Percentiles rank a stretch among this genome's conserved stretches.
Conservation (phyloP, 2,797 vertebrate genomes). For the Epinephelus coioides region DNA sequence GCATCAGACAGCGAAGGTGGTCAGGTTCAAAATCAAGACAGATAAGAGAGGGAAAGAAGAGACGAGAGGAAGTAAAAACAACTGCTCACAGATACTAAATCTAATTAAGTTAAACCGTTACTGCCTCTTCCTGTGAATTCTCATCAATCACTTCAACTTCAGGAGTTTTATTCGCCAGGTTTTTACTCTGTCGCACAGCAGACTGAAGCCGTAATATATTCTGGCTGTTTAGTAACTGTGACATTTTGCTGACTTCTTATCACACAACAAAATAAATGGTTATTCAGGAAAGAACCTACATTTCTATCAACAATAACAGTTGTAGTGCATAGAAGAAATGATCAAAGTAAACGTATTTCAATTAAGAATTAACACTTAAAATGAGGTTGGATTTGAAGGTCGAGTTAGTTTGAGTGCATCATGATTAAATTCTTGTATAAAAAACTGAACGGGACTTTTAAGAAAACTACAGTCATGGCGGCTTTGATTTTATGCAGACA, state of each 20-base stretch:
- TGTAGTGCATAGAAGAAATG: too few relatives aligned
- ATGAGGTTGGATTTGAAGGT: too few relatives aligned
- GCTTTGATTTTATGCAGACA: background rate
- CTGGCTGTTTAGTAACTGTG: background rate
- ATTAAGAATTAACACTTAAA: too few relatives aligned
- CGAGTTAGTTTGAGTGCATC: background rate
- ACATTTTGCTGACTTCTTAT: background rate
- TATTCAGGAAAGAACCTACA: background rate
- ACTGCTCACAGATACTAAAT: background rate
- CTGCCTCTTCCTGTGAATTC: background rate
- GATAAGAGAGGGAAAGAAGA: constrained; percentile 8
- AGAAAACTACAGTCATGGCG: background rate
- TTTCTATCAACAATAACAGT: background rate
- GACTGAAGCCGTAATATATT: background rate
- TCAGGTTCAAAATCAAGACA: constrained; percentile 32
- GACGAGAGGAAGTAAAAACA: constrained; percentile 38
- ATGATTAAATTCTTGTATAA: background rate
- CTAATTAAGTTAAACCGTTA: background rate
- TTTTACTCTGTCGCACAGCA: background rate
- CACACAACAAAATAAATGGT: background rate
- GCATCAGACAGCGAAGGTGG: constrained; percentile 28
- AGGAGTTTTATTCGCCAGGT: too few relatives aligned
- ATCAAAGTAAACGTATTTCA: too few relatives aligned
- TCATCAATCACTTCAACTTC: background rate
- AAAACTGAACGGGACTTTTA: background rate